Percentiles rank a stretch among this genome's conserved stretches.
These are phyloP conservation scores for Mesocricetus auratus DNA, from an alignment of 2,113 vertebrate genomes.

Conservation along the genomic window DNA sequence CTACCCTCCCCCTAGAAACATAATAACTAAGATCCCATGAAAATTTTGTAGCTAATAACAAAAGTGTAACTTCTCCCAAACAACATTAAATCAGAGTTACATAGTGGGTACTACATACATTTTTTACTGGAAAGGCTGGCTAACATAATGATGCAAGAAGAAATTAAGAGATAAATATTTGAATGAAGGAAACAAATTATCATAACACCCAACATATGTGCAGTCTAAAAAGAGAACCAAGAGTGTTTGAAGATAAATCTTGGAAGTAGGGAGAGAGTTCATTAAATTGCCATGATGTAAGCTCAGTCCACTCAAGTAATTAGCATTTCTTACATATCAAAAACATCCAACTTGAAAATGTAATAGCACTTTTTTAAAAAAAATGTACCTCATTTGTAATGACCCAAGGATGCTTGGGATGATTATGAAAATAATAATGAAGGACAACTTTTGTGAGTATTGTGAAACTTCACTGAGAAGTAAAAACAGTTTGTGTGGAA, in stretches of 20 bases:
- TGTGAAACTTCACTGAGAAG: background rate
- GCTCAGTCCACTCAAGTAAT: background rate
- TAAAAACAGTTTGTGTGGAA: background rate
- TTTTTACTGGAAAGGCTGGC: background rate
- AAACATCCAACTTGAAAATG: constrained; percentile 15
- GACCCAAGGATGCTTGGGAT: background rate
- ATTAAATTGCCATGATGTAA: background rate
- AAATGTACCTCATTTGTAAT: background rate
- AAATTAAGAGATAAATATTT: background rate
- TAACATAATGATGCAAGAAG: background rate
- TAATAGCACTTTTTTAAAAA: background rate
- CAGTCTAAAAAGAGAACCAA: background rate
- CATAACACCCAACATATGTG: background rate
- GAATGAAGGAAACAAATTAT: background rate
- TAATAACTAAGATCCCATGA: background rate
- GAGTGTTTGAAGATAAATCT: background rate
- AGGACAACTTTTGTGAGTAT: background rate
- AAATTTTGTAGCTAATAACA: background rate
- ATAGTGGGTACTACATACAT: background rate
- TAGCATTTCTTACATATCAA: background rate
- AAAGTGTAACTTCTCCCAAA: background rate
- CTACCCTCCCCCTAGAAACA: too few species aligned
- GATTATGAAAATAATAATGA: background rate
- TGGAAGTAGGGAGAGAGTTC: constrained; percentile 9
- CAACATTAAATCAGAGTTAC: background rate